Percentiles rank a stretch among this genome's conserved stretches.
phyloP scores from a whole-genome alignment of 2,113 vertebrate genomes.

The Jaculus jaculus region DNA sequence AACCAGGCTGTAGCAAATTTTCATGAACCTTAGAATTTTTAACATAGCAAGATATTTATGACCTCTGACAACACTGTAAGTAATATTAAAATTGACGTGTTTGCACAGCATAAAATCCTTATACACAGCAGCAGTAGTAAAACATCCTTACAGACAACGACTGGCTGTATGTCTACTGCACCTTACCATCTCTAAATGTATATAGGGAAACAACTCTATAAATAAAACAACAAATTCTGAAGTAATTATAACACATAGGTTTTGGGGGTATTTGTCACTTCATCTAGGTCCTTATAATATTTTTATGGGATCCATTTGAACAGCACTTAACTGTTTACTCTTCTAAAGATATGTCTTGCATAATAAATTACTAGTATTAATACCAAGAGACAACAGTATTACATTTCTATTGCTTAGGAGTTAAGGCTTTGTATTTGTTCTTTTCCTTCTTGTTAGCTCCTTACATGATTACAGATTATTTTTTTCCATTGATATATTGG shows the following conservation, averaged over 20 bases:
- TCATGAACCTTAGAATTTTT: constrained; percentile 17
- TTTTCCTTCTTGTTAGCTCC: neutral
- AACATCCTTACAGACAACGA: neutral
- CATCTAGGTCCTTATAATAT: neutral
- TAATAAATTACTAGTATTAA: neutral
- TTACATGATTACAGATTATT: neutral
- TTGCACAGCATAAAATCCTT: neutral
- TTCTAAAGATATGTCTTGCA: neutral
- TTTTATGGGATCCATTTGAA: neutral
- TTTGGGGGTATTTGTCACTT: neutral
- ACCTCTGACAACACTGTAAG: neutral
- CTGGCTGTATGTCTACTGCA: neutral
- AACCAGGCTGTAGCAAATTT: neutral
- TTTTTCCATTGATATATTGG: neutral
- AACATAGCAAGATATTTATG: neutral
- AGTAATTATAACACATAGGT: neutral
- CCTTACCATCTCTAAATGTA: neutral
- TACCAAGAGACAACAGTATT: neutral
- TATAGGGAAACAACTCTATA: neutral
- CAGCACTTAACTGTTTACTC: neutral
- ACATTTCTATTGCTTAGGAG: neutral
- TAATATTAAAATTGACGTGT: neutral
- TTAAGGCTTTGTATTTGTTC: neutral
- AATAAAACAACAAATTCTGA: neutral
- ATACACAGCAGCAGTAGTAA: neutral